Evolutionary conservation across 2,113 vertebrate genomes (phyloP).

Genomic region (Barnardius zonarius): DNA sequence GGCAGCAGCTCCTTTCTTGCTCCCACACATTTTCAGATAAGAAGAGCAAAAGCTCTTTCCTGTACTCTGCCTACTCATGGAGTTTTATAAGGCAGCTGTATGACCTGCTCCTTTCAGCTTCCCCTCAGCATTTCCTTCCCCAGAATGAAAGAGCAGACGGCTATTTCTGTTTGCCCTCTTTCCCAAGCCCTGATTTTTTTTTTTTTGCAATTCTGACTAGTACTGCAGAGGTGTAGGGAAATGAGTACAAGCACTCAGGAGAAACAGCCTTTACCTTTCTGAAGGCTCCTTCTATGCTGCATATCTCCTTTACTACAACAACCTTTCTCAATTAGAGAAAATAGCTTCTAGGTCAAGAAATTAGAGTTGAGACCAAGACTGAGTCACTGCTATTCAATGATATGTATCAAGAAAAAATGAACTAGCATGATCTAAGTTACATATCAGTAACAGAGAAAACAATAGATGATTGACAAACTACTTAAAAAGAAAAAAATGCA

Average conservation of each 20-base stretch:
- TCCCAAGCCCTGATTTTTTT: not conserved
- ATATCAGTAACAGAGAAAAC: not conserved
- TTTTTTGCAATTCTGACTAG: not conserved
- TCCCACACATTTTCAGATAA: not conserved
- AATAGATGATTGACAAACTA: not conserved
- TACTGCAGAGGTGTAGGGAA: not conserved
- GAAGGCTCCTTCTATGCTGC: not conserved
- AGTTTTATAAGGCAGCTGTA: not conserved
- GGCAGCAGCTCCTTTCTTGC: not conserved
- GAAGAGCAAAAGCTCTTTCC: not conserved
- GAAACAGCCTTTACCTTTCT: not conserved
- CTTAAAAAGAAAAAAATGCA: not conserved
- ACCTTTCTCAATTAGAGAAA: not conserved
- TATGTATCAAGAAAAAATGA: not conserved
- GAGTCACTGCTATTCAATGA: not conserved
- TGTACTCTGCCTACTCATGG: not conserved
- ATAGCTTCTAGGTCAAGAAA: not conserved
- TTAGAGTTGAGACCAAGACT: accelerated
- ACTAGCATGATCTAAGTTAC: not conserved
- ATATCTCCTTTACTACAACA: not conserved
- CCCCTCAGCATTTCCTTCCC: not conserved
- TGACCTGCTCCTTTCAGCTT: not conserved
- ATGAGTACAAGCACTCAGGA: not conserved
- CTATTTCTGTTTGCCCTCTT: not conserved
- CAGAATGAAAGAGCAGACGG: not conserved